Base-by-base conservation (phyloP, 1,140 invertebrate species). In the Drosophila saltans region DNA sequence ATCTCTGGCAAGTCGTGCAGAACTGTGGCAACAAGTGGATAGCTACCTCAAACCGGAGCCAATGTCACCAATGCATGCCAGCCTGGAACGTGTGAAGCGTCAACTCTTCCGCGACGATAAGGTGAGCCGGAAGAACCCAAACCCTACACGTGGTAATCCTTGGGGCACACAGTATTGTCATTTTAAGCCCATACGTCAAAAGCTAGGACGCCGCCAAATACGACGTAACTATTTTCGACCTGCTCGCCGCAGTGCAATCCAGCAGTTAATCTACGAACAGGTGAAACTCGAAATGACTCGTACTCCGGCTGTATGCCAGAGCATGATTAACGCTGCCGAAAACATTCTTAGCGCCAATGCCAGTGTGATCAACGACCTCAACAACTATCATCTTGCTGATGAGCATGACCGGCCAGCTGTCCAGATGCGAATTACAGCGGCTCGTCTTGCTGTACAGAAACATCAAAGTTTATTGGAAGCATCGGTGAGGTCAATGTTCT, bases 381-480 rank as follows among this genome's bases (percentile, higher is more conserved):
- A 83, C 39, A 66, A 43, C 26, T 90, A 90, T 63, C 80, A 84
- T 70, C 52, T 57, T n/a, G 72, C 71, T 5, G 70, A 45, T 10
- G 80, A 73, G 0, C 71, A 73, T 0, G 66, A 80, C 52, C 82
- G 78, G 21, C 65, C 74, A 24, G 62, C 60, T 7, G 60, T 81
- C 4, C 62, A 78, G 55, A 11, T 61, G 8, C 68, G 69, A 0
- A 72, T 81, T 0, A 74, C 59, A 26, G 62, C 45, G 6, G 59
- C 85, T 56, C 81, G 79, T 10, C 36, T 69, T 6, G 71, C 79
- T 4, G 40, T 69, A 2, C 71, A 85, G 40, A 79, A 75, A 10
- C 80, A 85, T 59, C 64, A 88, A 43, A 56, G 76, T 1, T 82
- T 91, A 33, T 28, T 91, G 28, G 89, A 91, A 56, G 83, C 89